Conservation (phyloP, 2,888 invertebrate genomes). For the Frankliniella fusca region DNA sequence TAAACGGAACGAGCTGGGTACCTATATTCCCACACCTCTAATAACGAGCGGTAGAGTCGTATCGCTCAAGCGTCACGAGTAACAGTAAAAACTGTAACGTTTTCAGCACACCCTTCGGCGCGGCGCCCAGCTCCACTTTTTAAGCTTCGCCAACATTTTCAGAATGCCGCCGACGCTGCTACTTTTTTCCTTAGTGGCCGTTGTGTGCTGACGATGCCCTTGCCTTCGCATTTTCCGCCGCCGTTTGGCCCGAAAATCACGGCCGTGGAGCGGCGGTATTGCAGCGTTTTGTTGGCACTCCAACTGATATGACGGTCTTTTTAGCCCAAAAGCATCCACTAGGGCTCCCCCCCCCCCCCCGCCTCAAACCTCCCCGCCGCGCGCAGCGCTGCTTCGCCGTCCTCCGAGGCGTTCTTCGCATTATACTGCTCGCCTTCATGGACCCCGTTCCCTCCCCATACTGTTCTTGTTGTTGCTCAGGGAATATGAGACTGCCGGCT, state of each 20-base stretch:
- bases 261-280: background rate
- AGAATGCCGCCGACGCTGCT: background rate
- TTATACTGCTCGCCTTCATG: background rate
- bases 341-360: background rate
- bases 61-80: too few relatives aligned
- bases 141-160: too few relatives aligned
- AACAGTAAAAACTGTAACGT: too few relatives aligned
- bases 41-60: too few relatives aligned
- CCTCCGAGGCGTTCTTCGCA: background rate
- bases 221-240: background rate
- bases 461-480: too few relatives aligned
- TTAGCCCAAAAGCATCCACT: background rate
- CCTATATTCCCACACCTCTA: too few relatives aligned
- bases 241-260: conserved; percentile 1
- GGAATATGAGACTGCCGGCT: background rate
- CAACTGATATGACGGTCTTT: conserved; percentile 19
- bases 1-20: too few relatives aligned
- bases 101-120: too few relatives aligned
- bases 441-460: background rate
- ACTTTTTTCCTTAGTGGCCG: background rate
- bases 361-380: background rate
- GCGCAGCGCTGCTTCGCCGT: too few relatives aligned
- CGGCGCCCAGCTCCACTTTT: too few relatives aligned
- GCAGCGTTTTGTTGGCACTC: conserved; percentile 19
- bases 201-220: too few relatives aligned